Conservation (phyloP, 2,113 vertebrate species). For the Machaerirhynchus nigripectus region DNA sequence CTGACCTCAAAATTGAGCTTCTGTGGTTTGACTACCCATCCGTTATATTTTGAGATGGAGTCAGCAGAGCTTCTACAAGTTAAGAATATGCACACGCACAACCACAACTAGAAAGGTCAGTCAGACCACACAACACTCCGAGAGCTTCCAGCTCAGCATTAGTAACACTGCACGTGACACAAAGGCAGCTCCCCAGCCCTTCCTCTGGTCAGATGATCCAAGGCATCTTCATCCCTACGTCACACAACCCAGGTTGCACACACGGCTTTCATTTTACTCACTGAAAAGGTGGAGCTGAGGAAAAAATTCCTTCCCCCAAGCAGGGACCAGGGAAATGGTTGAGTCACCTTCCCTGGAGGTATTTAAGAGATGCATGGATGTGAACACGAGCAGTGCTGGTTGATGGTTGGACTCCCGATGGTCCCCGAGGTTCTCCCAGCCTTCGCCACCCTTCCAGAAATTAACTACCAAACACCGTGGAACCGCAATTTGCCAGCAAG, state of each 20-base stretch:
- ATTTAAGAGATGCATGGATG: not conserved
- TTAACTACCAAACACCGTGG: constrained; percentile 4
- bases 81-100: not conserved
- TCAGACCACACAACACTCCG: not conserved
- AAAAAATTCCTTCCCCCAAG: not conserved
- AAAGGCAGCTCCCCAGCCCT: not conserved
- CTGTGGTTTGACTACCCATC: constrained; percentile 55
- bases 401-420: rapidly evolving
- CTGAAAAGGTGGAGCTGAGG: not conserved
- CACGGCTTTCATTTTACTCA: not conserved
- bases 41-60: constrained; percentile 15
- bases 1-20: constrained; percentile 42
- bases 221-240: not conserved
- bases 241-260: not conserved
- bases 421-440: not conserved
- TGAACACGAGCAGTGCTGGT: not conserved
- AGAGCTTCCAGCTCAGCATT: not conserved
- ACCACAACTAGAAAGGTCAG: constrained; percentile 32
- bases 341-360: not conserved
- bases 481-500: constrained; percentile 21
- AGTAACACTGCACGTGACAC: not conserved
- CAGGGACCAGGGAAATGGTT: not conserved
- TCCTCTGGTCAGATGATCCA: not conserved
- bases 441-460: constrained; percentile 36
- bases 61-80: constrained; percentile 13